These are phyloP conservation scores for Strigamia transsilvanica DNA, from an alignment of 2,888 invertebrate species.

Conservation along the genomic window DNA sequence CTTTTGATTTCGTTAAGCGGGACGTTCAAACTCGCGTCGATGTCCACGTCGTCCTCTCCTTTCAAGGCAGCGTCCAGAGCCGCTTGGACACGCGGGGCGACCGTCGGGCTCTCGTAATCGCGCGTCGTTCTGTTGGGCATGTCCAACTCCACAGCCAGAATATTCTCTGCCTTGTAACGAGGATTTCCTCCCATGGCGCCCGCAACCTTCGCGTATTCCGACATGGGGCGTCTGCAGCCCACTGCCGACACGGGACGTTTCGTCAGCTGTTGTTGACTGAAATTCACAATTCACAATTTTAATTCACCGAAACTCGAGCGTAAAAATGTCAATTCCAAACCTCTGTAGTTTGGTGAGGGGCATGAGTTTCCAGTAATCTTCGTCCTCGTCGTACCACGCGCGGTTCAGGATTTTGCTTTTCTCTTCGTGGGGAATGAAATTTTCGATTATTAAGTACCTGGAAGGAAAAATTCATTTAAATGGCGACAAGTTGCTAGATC, in stretches of 20 bases:
- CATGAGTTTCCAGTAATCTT: constrained; percentile 75
- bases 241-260: constrained; percentile 73
- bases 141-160: constrained; percentile 77
- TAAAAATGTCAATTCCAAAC: no score
- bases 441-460: constrained; percentile 78
- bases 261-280: constrained; percentile 58
- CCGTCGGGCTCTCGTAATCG: constrained; percentile 75
- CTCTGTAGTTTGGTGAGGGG: constrained; percentile 59
- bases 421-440: constrained; percentile 86
- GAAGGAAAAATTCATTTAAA: no score
- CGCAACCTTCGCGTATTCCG: constrained; percentile 70
- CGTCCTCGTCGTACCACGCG: constrained; percentile 82
- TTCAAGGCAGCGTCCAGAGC: constrained; percentile 73
- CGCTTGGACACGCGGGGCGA: constrained; percentile 77
- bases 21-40: constrained; percentile 55
- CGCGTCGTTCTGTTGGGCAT: constrained; percentile 80
- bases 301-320: no score
- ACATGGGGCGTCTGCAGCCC: constrained; percentile 72
- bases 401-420: constrained; percentile 77
- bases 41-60: constrained; percentile 61
- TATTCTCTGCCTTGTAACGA: constrained; percentile 73
- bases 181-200: constrained; percentile 67
- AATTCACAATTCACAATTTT: no score
- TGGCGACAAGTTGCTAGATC: no score
- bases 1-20: constrained; percentile 18